A percentile compares a stretch with the other conserved stretches of the same genome.
Evolutionary conservation across 2,797 vertebrate genomes (phyloP).

Genomic region (Mareca strepera): DNA sequence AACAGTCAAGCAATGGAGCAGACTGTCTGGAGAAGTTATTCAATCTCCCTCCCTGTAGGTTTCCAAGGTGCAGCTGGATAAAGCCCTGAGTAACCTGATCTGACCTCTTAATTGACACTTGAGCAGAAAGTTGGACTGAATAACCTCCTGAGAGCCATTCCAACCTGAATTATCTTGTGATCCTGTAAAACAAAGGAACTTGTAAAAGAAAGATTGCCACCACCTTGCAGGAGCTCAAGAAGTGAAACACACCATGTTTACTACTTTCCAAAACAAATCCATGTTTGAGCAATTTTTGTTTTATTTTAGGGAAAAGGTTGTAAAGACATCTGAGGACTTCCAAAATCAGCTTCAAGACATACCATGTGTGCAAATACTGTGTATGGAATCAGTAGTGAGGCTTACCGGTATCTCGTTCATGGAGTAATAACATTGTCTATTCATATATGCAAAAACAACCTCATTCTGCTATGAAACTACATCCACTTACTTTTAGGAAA

Average conservation of each 20-base stretch:
- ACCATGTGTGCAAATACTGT: background rate
- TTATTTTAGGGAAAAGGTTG: background rate
- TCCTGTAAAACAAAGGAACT: background rate
- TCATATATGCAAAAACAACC: background rate
- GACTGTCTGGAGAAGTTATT: background rate
- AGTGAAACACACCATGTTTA: background rate
- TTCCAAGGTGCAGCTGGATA: background rate
- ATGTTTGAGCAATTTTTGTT: background rate
- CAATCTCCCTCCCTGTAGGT: background rate
- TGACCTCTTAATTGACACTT: background rate
- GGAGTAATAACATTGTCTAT: fast-evolving
- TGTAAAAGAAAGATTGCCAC: background rate
- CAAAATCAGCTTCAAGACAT: background rate
- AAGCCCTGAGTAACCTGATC: background rate
- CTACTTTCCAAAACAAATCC: background rate
- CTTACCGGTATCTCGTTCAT: background rate
- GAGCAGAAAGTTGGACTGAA: background rate
- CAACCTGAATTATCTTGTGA: background rate
- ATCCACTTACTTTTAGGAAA: background rate
- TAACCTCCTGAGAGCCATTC: background rate
- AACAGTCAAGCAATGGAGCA: background rate
- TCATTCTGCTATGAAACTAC: background rate
- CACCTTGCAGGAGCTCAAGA: background rate
- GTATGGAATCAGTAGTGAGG: background rate
- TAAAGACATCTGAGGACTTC: background rate